Conservation (phyloP, 2,888 invertebrate species). For the Chrysolina haemoptera region DNA sequence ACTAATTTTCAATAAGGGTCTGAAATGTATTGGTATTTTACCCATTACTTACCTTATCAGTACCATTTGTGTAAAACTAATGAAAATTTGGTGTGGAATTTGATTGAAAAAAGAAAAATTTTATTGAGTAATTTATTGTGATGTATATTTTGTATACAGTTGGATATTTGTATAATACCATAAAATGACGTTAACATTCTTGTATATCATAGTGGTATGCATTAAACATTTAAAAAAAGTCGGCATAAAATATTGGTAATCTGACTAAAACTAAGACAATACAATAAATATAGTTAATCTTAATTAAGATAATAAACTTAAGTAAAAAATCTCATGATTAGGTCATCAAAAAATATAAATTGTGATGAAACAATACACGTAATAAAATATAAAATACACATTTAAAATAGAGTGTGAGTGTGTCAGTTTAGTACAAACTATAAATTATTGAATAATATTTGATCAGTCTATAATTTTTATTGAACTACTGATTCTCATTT, state of each 20-base stretch:
- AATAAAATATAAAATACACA: slow-evolving; percentile 11
- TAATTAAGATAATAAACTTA: slow-evolving; percentile 13
- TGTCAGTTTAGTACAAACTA: background rate
- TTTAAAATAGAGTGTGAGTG: slow-evolving; percentile 12
- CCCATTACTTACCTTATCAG: too few species aligned
- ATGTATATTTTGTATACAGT: slow-evolving; percentile 21
- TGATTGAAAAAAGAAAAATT: background rate
- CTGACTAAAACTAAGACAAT: slow-evolving; percentile 11
- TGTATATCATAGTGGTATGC: slow-evolving; percentile 14
- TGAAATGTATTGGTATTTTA: too few species aligned
- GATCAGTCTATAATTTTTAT: slow-evolving; percentile 15
- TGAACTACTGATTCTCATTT: background rate
- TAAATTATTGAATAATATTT: slow-evolving; percentile 18
- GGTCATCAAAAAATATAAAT: slow-evolving; percentile 18
- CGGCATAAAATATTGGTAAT: slow-evolving; percentile 11
- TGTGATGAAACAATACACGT: slow-evolving; percentile 13
- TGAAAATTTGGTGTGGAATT: too few species aligned
- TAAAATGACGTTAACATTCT: slow-evolving; percentile 9
- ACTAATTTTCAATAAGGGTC: too few species aligned
- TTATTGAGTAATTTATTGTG: slow-evolving; percentile 10
- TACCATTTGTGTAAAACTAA: too few species aligned
- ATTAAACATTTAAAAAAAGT: slow-evolving; percentile 14
- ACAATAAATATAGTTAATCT: slow-evolving; percentile 15
- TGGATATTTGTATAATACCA: slow-evolving; percentile 8
- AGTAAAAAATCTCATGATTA: slow-evolving; percentile 7